A percentile compares a stretch with the other conserved stretches of the same genome.
Conservation (phyloP, 1,140 invertebrate species). For the Lasioglossum baleicum region DNA sequence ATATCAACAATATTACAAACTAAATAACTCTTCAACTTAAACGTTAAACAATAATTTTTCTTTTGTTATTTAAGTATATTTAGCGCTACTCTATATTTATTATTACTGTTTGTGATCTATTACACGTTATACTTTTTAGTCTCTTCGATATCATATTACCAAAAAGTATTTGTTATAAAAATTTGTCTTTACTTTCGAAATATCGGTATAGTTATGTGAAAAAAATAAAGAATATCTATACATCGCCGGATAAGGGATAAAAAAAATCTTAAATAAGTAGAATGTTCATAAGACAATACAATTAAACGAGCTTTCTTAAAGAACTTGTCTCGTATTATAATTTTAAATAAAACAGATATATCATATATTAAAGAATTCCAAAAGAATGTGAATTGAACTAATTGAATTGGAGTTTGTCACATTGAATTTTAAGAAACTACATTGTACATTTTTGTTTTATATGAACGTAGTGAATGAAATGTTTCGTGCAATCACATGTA, state of each 20-base stretch:
- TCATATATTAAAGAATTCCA: slow-evolving; percentile 45
- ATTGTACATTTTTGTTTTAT: slow-evolving; percentile 28
- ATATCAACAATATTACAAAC: not conserved
- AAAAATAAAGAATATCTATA: not conserved
- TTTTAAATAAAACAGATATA: slow-evolving; percentile 38
- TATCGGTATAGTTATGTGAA: not conserved
- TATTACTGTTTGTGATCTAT: not conserved
- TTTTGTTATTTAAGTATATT: not conserved
- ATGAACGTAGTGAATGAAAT: slow-evolving; percentile 26
- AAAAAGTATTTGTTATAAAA: too few relatives aligned
- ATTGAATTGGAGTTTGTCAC: slow-evolving; percentile 25
- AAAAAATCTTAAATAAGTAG: slow-evolving; percentile 36
- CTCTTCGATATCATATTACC: too few relatives aligned
- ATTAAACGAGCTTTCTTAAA: slow-evolving; percentile 28
- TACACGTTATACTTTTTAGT: too few relatives aligned
- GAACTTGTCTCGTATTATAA: slow-evolving; percentile 47
- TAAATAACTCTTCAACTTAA: not conserved
- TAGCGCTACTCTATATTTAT: not conserved
- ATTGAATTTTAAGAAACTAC: slow-evolving; percentile 34
- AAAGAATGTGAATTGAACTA: slow-evolving; percentile 33
- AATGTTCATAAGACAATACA: slow-evolving; percentile 58
- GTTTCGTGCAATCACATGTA: slow-evolving; percentile 2
- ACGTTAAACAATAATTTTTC: not conserved
- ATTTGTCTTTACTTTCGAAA: not conserved
- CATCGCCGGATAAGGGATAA: not conserved